Evolutionary conservation across 1,140 invertebrate genomes (phyloP), one percentile per base, ranked within the genome.

Genomic region (Scaptomyza graminum): DNA sequence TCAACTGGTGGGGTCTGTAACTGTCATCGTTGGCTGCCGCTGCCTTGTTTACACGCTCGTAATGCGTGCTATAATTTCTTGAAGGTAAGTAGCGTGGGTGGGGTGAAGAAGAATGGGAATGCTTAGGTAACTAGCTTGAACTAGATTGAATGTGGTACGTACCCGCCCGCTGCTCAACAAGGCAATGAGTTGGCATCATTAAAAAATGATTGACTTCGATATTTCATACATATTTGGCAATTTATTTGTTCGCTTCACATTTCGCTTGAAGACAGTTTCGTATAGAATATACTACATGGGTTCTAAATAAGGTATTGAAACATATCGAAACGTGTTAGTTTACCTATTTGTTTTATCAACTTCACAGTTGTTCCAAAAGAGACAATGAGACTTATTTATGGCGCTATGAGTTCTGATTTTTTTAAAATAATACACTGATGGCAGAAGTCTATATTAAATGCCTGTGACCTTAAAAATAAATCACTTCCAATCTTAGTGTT

Each of bases 11-110:
- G 72, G 83, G 79, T 87, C 82, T 74, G 28, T 49, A 54, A 64
- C 70, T 81, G 81, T 87, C 78, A 87, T 87, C 79, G 82, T 81
- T 75, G 74, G 75, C 61, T 60, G 75, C 79, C 79, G 75, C 61
- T 60, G 75, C 79, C 79, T 83, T 88, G 83, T 88, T 88, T 88
- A 88, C 83, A 88, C 83, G 83, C 68, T 76, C 76, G 78, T 87
- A 64, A 73, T 73, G 71, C 57, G 57, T 11, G 55, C 64, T 67
- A 80, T 81, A 71, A 81, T 73, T 75, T 74, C 44, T 46, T 69
- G 1, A 4, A n/a, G 37, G 34, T 12, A 37, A 37, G 11, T 47
- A 7, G 44, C 9, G 44, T 6, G 46, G 0, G 46, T 2, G 46
- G 11, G 46, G 18, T n/a, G 8, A 0, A n/a, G 8, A 0, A n/a